Evolutionary conservation across 2,888 invertebrate genomes (phyloP).

Genomic region (Drosophila macrospina): DNA sequence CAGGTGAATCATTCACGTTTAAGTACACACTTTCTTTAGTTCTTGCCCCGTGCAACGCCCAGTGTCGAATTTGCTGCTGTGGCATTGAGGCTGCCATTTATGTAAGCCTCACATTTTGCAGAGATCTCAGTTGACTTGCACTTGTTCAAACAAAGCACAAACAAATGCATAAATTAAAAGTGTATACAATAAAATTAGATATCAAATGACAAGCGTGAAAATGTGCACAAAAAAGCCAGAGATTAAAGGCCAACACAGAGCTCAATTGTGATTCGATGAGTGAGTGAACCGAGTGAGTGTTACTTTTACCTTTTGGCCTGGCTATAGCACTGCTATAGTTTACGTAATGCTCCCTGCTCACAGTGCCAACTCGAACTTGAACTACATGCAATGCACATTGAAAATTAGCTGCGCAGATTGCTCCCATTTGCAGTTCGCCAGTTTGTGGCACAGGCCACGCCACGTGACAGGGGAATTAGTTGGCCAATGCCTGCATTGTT

Average conservation of each 20-base stretch:
- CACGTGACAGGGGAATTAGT: conserved; percentile 75
- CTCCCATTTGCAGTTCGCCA: conserved; percentile 65
- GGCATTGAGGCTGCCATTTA: conserved; percentile 74
- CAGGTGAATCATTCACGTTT: conserved; percentile 40
- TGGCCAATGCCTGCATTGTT: conserved; percentile 56
- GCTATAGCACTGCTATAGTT: conserved; percentile 18
- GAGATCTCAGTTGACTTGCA: conserved; percentile 52
- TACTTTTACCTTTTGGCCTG: conserved; percentile 64
- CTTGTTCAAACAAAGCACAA: conserved; percentile 52
- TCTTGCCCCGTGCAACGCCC: conserved; percentile 19
- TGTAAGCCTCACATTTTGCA: conserved; percentile 77
- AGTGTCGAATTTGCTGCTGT: conserved; percentile 31
- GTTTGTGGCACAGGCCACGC: conserved; percentile 56
- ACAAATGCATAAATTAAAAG: conserved; percentile 68
- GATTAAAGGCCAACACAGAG: conserved; percentile 63
- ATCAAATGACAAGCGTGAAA: conserved; percentile 76
- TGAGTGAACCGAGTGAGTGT: conserved; percentile 19
- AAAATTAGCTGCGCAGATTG: conserved; percentile 69
- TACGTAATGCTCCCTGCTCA: conserved; percentile 41
- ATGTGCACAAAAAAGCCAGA: conserved; percentile 43
- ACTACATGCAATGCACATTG: conserved; percentile 69
- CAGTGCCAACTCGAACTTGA: conserved; percentile 73
- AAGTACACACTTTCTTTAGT: conserved; percentile 14
- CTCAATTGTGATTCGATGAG: conserved; percentile 6
- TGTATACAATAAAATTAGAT: conserved; percentile 53